Evolutionary conservation across 2,888 invertebrate genomes (phyloP).

Genomic region (Dryobotodes eremita): DNA sequence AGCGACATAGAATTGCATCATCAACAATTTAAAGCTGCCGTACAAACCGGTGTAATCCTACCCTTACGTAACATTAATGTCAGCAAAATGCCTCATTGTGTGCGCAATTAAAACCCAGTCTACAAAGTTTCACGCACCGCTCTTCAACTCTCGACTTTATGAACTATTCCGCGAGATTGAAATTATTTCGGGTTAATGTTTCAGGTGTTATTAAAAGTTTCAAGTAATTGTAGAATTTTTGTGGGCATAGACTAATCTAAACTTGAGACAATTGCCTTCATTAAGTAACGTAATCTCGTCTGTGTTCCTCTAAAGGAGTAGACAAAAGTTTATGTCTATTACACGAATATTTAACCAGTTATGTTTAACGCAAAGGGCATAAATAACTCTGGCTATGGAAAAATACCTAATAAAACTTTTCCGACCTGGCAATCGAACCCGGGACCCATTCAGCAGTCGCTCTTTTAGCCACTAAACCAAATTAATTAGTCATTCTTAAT

Average conservation of each 20-base stretch:
- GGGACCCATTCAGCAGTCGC: neutral
- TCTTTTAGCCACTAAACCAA: neutral
- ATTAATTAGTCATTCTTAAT: neutral
- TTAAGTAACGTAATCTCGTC: neutral
- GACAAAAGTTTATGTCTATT: neutral
- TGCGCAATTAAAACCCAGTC: constrained; percentile 61
- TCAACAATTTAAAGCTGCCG: constrained; percentile 16
- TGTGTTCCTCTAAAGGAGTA: neutral
- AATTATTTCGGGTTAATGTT: constrained; percentile 46
- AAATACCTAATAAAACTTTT: no score
- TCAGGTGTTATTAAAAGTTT: constrained; percentile 43
- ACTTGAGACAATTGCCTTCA: neutral
- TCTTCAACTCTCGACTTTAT: constrained; percentile 56
- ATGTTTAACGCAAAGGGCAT: neutral
- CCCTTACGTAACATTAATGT: constrained; percentile 55
- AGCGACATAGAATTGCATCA: constrained; percentile 11
- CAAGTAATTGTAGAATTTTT: constrained; percentile 5
- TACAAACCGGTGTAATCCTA: constrained; percentile 44
- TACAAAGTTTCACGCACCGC: constrained; percentile 49
- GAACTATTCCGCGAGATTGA: constrained; percentile 57
- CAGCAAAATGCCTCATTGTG: constrained; percentile 58
- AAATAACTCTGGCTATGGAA: neutral
- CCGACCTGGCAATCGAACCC: neutral
- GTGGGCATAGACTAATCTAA: neutral
- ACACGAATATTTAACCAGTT: neutral